phyloP scores from a whole-genome alignment of 2,888 invertebrate species.

The Anagyrus pseudococci region DNA sequence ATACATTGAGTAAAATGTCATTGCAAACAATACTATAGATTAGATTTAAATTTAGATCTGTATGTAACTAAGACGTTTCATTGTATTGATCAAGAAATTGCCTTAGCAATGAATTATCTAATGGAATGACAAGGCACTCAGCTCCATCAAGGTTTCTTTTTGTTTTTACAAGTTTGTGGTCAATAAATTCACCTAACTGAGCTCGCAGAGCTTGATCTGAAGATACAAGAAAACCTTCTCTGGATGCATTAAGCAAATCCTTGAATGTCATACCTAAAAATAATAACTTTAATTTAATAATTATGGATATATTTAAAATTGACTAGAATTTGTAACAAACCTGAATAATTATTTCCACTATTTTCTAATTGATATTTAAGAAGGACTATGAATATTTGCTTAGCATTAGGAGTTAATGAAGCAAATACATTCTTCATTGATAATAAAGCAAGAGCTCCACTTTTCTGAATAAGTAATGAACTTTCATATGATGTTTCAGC shows the following conservation, averaged over 20 bases:
- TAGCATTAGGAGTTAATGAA: conserved; percentile 88
- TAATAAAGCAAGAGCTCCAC: conserved; percentile 79
- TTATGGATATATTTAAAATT: no score
- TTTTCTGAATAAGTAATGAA: conserved; percentile 81
- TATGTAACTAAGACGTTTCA: background rate
- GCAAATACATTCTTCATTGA: conserved; percentile 89
- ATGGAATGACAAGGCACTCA: conserved; percentile 82
- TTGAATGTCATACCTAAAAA: conserved; percentile 83
- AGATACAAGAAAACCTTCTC: conserved; percentile 91
- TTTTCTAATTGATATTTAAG: conserved; percentile 83
- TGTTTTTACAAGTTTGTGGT: conserved; percentile 88
- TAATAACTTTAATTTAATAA: conserved; percentile 17
- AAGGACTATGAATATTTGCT: conserved; percentile 82
- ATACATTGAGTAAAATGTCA: no score
- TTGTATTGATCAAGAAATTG: conserved; percentile 77
- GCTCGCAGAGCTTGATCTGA: conserved; percentile 90
- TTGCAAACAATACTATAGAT: background rate
- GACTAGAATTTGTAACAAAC: conserved; percentile 66
- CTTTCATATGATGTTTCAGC: conserved; percentile 88
- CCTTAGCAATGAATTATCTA: conserved; percentile 74
- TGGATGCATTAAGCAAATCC: conserved; percentile 82
- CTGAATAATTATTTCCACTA: conserved; percentile 76
- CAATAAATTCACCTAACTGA: conserved; percentile 92
- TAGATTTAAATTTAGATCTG: conserved; percentile 1
- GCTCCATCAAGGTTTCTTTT: conserved; percentile 82